Evolutionary conservation across 2,113 vertebrate genomes (phyloP).

Genomic region (Platysteira castanea): DNA sequence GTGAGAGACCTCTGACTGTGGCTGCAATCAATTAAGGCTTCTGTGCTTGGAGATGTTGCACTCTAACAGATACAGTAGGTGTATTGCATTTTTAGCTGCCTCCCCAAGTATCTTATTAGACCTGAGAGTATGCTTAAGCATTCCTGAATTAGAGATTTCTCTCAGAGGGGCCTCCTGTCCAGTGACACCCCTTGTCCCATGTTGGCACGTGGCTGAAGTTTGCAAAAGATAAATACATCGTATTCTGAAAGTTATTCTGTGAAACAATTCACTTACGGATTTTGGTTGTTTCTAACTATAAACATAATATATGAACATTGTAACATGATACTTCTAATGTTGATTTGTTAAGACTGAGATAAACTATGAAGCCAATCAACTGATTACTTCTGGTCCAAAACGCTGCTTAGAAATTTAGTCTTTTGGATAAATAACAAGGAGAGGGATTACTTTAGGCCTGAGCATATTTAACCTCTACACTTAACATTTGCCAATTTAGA

Average conservation of each 20-base stretch:
- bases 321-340: not conserved
- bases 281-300: not conserved
- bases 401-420: constrained; percentile 22
- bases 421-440: constrained; percentile 11
- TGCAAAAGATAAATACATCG: not conserved
- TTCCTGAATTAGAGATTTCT: constrained; percentile 41
- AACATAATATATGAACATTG: not conserved
- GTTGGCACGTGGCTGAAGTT: constrained; percentile 43
- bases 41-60: constrained; percentile 59
- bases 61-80: not conserved
- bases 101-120: constrained; percentile 9
- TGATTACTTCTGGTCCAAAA: constrained; percentile 34
- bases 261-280: not conserved
- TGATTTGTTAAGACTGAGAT: not conserved
- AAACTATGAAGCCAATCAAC: constrained; percentile 33
- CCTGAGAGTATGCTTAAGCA: constrained; percentile 49
- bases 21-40: constrained; percentile 62
- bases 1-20: constrained; percentile 69
- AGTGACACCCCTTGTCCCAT: not conserved
- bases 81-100: constrained; percentile 14
- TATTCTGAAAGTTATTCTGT: not conserved
- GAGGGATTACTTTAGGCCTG: not conserved
- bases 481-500: constrained; percentile 20
- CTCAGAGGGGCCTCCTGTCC: constrained; percentile 33
- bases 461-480: not conserved